Evolutionary conservation across 2,797 vertebrate genomes (phyloP), one percentile per base, ranked within the genome.

Genomic region (Eulemur rubriventer): DNA sequence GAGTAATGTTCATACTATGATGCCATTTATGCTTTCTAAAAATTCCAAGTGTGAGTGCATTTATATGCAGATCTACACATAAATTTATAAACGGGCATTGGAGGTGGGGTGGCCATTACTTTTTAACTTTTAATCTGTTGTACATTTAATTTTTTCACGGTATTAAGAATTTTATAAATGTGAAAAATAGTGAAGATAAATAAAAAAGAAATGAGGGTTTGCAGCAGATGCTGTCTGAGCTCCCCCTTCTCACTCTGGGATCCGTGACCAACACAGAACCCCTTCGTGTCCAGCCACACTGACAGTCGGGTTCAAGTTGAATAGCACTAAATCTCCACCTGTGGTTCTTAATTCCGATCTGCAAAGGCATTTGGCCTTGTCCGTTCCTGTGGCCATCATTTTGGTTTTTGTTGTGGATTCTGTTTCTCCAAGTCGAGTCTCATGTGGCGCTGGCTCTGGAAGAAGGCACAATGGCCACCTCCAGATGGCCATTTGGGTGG

Each of bases 101-200:
- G 72, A 30, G 24, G 46, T 52, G 9, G n/a, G 38, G 35, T 46
- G 35, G 33, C 18, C 73, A n/a, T 72, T 89, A 38, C 59, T 61
- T 85, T 95, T 76, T 92, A 69, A 89, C 22, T 87, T 80, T 78
- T 83, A 52, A 48, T 76, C 43, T 91, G 83, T 84, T n/a, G 6
- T 9, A 61, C 26, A 8, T 61, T 94, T 85, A 24, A 65, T 65
- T 63, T 72, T 78, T 86, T 61, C 33, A 89, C 9, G 84, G 28
- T 26, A 38, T 33, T 79, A 85, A 17, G 46, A 9, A 13, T 75
- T 81, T 75, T 33, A 26, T 86, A 38, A 81, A 48, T 48, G 48
- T 55, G 59, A 84, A 43, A 24, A 91, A 48, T 16, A 14, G 28
- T 52, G 33, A 90, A 48, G 65, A 59, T 35, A 85, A 48, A 41